Evolutionary conservation across 1,140 invertebrate genomes (phyloP), one percentile per base, ranked within the genome.

Genomic region (Heliconius eleuchia): DNA sequence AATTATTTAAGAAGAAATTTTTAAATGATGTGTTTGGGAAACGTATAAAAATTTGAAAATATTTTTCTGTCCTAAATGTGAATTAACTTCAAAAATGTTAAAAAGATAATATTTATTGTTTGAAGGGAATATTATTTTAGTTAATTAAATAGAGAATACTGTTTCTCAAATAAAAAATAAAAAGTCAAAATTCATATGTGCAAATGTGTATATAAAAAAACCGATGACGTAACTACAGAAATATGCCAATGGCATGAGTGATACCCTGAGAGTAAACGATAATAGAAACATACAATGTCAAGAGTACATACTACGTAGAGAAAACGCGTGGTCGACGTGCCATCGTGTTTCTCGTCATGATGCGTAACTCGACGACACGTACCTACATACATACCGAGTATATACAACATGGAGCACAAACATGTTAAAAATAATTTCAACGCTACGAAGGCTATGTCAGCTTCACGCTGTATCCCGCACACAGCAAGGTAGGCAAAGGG

Each of bases 241-340:
- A 84, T 83, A 90, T 88, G 86, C 83, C 85, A 88, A 88, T 87
- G 78, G 81, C 84, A 79, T 78, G 82, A 88, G 83, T 78, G 82
- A 89, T 84, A 79, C 72, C 77, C 76, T 16, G 55, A 76, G 72
- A 80, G 66, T 78, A 74, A 74, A 81, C 84, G 80, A 82, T 84
- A 86, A 87, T 87, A 89, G 86, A 80, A 72, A 80, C 78, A 80
- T 73, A 87, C 92, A 94, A 94, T 94, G 91, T 94, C 90, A 92
- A 94, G 92, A 89, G 86, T 91, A 92, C 42, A 13, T 46, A 46
- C 42, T 46, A 46, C 87, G 70, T 74, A 57, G 76, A 76, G 75
- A 82, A 83, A 80, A 77, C 75, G 55, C 79, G 74, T 60, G 30
- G 55, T 16, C 77, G 75, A 19, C 55, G 60, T 75, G 37, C 75